Evolutionary conservation across 30 jellyfish, hydroid and myxozoan genomes (phyloP), one percentile per base, ranked within the genome.

Genomic region (Morbakka virulenta): DNA sequence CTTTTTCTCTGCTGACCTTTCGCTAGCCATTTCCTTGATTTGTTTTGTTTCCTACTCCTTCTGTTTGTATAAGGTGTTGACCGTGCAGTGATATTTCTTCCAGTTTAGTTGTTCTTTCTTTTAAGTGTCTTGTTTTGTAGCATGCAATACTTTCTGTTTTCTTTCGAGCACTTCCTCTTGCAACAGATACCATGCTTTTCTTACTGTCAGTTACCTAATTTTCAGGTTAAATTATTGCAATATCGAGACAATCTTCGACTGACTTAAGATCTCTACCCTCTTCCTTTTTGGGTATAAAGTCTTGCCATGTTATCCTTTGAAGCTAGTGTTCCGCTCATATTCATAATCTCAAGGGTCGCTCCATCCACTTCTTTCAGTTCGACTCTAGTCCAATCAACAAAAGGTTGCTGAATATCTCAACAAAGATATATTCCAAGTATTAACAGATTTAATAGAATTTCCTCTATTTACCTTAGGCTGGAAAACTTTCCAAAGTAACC

Each of bases 41-140:
- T 33, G 33, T 22, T 57, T 33, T 57, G 71, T 57, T n/a, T n/a
- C n/a, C n/a, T n/a, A n/a, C n/a, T n/a, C n/a, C n/a, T n/a, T n/a
- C n/a, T n/a, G n/a, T n/a, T 33, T 57, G 33, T 57, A n/a, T 57
- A 57, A 57, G 26, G 71, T 57, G 71, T 57, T 57, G 71, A 57
- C 71, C 71, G 28, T 57, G 71, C 26, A 57, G 71, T 57, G 71
- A 33, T 23, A n/a, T 57, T 57, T 57, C 71, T 57, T 57, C 26
- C 71, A 57, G 71, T 57, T 57, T 33, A 57, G 71, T 57, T 57
- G 71, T 57, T 57, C 71, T 57, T 57, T 57, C 71, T 57, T 57
- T 28, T 33, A 11, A 11, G 26, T 33, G 71, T 57, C 71, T 14
- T 57, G 71, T 23, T 57, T 57, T 57, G 71, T 57, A 57, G 71